phyloP scores from a whole-genome alignment of 2,113 vertebrate species.

The Apistogramma diplotaenia region DNA sequence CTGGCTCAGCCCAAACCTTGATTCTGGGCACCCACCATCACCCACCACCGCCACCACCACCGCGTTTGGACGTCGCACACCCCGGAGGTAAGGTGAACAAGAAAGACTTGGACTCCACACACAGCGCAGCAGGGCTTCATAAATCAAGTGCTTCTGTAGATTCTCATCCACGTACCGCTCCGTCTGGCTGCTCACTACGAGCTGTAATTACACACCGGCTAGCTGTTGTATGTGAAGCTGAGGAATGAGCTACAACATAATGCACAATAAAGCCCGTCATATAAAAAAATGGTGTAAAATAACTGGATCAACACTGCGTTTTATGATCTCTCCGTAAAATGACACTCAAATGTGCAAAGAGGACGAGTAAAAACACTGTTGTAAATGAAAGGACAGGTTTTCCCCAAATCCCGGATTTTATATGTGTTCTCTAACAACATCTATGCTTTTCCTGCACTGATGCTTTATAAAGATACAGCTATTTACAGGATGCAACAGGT shows the following conservation, averaged over 20 bases:
- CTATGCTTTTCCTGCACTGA: background rate
- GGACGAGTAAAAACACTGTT: constrained; percentile 27
- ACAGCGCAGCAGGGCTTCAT: constrained; percentile 82
- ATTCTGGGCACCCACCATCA: background rate
- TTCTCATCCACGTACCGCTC: constrained; percentile 84
- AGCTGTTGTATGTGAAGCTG: constrained; percentile 82
- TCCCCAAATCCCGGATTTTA: background rate
- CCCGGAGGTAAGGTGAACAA: constrained; percentile 83
- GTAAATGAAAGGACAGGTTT: constrained; percentile 36
- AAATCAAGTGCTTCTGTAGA: constrained; percentile 90
- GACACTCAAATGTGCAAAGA: constrained; percentile 61
- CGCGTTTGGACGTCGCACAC: constrained; percentile 63
- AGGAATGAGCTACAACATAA: constrained; percentile 91
- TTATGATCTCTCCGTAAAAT: constrained; percentile 56
- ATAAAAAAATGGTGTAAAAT: constrained; percentile 94
- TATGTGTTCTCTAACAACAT: background rate
- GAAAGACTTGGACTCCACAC: constrained; percentile 85
- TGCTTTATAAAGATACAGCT: background rate
- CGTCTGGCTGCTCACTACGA: constrained; percentile 89
- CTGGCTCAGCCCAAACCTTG: background rate
- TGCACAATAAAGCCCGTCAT: constrained; percentile 94
- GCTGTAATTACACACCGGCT: constrained; percentile 91
- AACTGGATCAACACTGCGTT: constrained; percentile 74
- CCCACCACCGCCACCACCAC: constrained; percentile 69
- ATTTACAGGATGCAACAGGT: background rate